Conservation (phyloP, 2,797 vertebrate genomes). For the Helarctos malayanus region DNA sequence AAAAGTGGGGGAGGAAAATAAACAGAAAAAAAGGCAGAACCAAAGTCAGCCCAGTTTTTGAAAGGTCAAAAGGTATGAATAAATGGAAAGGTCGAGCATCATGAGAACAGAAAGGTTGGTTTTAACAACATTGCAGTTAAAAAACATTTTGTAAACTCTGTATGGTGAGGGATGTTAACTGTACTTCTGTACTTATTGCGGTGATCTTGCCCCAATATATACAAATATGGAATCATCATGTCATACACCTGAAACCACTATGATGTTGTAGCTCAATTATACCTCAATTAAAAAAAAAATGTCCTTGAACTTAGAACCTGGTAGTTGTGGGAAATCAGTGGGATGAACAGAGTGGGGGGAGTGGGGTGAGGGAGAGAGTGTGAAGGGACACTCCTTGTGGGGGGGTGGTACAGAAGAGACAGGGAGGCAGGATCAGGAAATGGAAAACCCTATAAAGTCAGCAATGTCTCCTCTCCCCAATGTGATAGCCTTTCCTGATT, state of each 20-base stretch:
- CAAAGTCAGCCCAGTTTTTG: not conserved
- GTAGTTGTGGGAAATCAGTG: no score
- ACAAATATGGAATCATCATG: not conserved
- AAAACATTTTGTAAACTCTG: not conserved
- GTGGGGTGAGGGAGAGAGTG: accelerated
- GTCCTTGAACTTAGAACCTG: not conserved
- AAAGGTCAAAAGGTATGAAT: not conserved
- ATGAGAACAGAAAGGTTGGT: not conserved
- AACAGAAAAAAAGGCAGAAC: not conserved
- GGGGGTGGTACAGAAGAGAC: not conserved
- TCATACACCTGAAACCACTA: not conserved
- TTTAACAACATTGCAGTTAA: not conserved
- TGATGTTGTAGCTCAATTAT: not conserved
- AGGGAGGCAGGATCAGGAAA: accelerated
- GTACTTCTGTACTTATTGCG: not conserved
- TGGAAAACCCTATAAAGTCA: no score
- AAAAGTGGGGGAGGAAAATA: not conserved
- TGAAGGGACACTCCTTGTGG: not conserved
- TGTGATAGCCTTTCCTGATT: not conserved
- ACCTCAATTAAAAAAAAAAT: not conserved
- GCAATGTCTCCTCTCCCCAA: not conserved
- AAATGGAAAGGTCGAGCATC: not conserved
- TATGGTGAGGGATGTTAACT: not conserved
- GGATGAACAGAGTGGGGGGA: not conserved
- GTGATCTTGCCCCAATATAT: not conserved